Percentiles rank a stretch among this genome's conserved stretches.
phyloP scores from a whole-genome alignment of 2,888 invertebrate species.

The Volucella zonaria region DNA sequence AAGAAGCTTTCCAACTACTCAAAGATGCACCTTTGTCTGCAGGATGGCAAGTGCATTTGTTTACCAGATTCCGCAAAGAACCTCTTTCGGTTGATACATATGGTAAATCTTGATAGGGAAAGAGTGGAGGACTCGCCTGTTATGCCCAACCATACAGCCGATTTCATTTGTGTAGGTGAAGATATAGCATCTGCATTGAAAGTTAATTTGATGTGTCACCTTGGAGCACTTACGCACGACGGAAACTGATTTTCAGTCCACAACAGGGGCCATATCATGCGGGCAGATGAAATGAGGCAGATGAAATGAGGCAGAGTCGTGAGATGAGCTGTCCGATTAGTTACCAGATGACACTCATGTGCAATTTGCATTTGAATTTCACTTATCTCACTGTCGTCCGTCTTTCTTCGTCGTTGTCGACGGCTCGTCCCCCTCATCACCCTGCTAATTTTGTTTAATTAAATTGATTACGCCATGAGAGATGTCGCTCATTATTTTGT shows the following conservation, averaged over 20 bases:
- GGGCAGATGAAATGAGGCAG: slow-evolving; percentile 1
- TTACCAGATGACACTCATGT: slow-evolving; percentile 31
- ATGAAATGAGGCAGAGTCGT: slow-evolving; percentile 8
- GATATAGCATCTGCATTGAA: slow-evolving; percentile 24
- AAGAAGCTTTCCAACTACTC: slow-evolving; percentile 17
- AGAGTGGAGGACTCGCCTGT: background rate
- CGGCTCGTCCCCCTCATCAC: background rate
- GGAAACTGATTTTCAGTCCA: slow-evolving; percentile 23
- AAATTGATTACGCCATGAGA: slow-evolving; percentile 53
- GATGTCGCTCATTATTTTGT: slow-evolving; percentile 61
- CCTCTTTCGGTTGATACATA: slow-evolving; percentile 40
- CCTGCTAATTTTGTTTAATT: slow-evolving; percentile 33
- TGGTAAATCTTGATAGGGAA: slow-evolving; percentile 17
- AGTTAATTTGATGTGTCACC: slow-evolving; percentile 58
- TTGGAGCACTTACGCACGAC: slow-evolving; percentile 6
- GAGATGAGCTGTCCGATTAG: background rate
- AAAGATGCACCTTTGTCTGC: slow-evolving; percentile 37
- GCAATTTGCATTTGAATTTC: slow-evolving; percentile 41
- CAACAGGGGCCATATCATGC: background rate
- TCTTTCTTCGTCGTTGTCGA: background rate
- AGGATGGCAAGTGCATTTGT: slow-evolving; percentile 48
- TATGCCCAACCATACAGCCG: too few relatives aligned
- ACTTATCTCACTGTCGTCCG: background rate
- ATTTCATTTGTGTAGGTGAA: slow-evolving; percentile 24
- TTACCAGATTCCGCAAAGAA: slow-evolving; percentile 38